These are phyloP conservation scores for Platichthys stellatus DNA, from an alignment of 2,113 vertebrate species.

Conservation along the genomic window DNA sequence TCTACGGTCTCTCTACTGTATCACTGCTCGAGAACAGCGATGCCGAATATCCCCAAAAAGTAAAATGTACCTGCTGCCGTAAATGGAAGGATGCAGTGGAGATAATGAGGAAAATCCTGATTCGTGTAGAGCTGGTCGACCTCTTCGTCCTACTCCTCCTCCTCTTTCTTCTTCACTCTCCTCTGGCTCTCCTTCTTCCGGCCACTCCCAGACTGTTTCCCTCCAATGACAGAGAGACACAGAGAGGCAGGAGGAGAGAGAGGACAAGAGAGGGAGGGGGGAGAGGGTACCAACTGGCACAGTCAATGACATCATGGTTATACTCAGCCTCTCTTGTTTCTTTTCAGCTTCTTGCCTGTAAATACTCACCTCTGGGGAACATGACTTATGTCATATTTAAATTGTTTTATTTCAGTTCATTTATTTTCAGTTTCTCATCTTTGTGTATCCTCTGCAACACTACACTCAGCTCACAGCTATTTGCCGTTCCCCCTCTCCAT, in stretches of 20 bases:
- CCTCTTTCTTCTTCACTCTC: conserved; percentile 40
- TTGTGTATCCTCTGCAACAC: not conserved
- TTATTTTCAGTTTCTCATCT: too few species aligned
- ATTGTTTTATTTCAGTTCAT: too few species aligned
- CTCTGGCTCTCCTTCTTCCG: conserved; percentile 57
- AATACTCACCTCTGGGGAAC: not conserved
- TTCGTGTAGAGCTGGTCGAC: conserved; percentile 13
- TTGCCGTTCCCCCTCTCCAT: not conserved
- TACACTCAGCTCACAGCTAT: conserved; percentile 9
- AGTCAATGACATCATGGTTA: conserved; percentile 78
- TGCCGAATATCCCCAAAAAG: not conserved
- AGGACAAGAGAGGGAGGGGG: conserved; percentile 14
- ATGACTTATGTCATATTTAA: not conserved
- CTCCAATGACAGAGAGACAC: conserved; percentile 52
- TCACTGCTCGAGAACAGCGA: not conserved
- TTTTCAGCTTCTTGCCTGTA: conserved; percentile 25
- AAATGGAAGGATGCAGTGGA: conserved; percentile 40
- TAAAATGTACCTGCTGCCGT: conserved; percentile 61
- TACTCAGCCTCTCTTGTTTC: conserved; percentile 49
- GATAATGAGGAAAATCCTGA: conserved; percentile 38
- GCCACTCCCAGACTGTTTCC: conserved; percentile 61
- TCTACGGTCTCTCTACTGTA: too few species aligned
- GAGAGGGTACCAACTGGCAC: conserved; percentile 79
- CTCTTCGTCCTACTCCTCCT: conserved; percentile 18
- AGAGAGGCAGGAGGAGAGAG: conserved; percentile 38